Percentiles rank a stretch among this genome's conserved stretches.
These are phyloP conservation scores for Drosophila santomea DNA, from an alignment of 1,140 invertebrate species.

Conservation along the genomic window DNA sequence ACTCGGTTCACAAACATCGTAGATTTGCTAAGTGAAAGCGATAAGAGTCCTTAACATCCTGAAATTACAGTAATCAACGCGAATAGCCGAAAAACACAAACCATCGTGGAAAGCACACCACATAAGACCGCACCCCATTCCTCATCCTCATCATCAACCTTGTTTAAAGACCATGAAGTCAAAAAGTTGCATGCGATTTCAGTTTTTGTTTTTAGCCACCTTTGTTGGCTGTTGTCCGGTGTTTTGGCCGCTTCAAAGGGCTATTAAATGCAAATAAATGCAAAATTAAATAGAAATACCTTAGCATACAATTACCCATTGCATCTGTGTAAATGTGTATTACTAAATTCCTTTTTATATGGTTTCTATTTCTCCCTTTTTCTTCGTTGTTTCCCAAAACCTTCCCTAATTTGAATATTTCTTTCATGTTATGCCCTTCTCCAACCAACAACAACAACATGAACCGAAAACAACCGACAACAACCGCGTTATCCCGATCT, in stretches of 20 bases:
- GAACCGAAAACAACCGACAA: constrained; percentile 45
- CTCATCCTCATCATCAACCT: constrained; percentile 11
- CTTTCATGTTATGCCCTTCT: constrained; percentile 65
- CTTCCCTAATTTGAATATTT: constrained; percentile 60
- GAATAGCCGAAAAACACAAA: constrained; percentile 46
- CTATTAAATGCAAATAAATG: constrained; percentile 79
- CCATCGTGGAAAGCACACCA: constrained; percentile 10
- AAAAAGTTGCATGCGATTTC: constrained; percentile 64
- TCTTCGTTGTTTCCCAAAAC: constrained; percentile 25
- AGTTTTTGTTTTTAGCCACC: constrained; percentile 26
- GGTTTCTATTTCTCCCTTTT: constrained; percentile 25
- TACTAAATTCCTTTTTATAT: constrained; percentile 63
- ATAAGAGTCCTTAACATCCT: constrained; percentile 10
- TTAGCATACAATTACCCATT: constrained; percentile 59
- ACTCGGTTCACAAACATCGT: neutral
- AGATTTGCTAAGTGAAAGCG: constrained; percentile 11
- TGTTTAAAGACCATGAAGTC: constrained; percentile 13
- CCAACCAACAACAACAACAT: constrained; percentile 38
- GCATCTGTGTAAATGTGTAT: constrained; percentile 40
- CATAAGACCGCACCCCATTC: constrained; percentile 18
- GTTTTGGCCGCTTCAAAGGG: constrained; percentile 28
- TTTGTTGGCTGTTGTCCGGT: constrained; percentile 35
- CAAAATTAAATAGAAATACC: constrained; percentile 79
- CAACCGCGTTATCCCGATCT: constrained; percentile 54
- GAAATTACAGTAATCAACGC: constrained; percentile 42